Percentiles rank a stretch among this genome's conserved stretches.
Evolutionary conservation across 2,888 invertebrate species (phyloP).

Genomic region (Colletes collaris): DNA sequence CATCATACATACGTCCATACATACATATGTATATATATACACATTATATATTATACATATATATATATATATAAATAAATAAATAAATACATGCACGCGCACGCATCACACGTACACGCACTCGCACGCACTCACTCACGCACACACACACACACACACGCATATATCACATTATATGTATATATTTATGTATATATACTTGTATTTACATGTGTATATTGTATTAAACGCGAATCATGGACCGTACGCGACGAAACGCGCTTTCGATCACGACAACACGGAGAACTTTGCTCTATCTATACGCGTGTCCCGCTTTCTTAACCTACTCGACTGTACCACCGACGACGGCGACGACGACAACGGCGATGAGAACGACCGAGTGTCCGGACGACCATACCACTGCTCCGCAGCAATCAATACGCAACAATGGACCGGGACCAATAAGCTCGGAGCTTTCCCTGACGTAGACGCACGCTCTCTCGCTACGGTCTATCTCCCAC

Average conservation of each 20-base stretch:
- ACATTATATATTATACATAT: constrained; percentile 1
- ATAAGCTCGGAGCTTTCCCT: constrained; percentile 82
- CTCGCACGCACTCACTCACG: not conserved
- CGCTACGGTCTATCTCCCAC: constrained; percentile 62
- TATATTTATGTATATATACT: constrained; percentile 33
- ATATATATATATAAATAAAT: constrained; percentile 8
- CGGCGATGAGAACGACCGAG: constrained; percentile 78
- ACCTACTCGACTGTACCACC: constrained; percentile 71
- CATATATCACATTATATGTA: constrained; percentile 13
- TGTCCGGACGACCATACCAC: constrained; percentile 79
- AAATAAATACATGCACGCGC: constrained; percentile 14
- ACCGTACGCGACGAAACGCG: constrained; percentile 55
- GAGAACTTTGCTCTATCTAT: constrained; percentile 54
- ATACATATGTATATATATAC: not conserved
- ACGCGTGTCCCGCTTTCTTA: constrained; percentile 66
- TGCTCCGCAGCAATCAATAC: constrained; percentile 82
- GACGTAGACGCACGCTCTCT: constrained; percentile 79
- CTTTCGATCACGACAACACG: constrained; percentile 36
- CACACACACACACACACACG: constrained; percentile 1
- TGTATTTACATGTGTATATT: constrained; percentile 37
- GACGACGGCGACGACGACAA: constrained; percentile 77
- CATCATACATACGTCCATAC: constrained; percentile 3
- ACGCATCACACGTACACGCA: not conserved
- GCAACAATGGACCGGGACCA: constrained; percentile 83
- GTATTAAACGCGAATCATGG: constrained; percentile 45